Percentiles rank a stretch among this genome's conserved stretches.
Conservation (phyloP, 2,113 vertebrate species). For the Epinephelus cyanopodus region DNA sequence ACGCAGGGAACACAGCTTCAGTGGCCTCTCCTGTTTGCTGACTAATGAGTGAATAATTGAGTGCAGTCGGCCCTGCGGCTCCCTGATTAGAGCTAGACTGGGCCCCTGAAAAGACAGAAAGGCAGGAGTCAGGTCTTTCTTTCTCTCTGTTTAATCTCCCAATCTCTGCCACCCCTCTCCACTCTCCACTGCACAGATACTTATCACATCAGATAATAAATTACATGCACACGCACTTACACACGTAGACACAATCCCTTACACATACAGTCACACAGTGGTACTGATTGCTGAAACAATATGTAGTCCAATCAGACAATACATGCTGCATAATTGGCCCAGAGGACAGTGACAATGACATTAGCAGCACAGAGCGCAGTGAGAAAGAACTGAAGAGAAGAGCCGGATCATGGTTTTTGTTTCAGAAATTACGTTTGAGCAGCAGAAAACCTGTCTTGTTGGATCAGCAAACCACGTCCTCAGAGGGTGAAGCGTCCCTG, state of each 20-base stretch:
- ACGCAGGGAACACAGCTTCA: slow-evolving; percentile 47
- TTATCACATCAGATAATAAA: slow-evolving; percentile 79
- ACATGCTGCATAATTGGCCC: slow-evolving; percentile 70
- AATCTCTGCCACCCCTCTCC: slow-evolving; percentile 76
- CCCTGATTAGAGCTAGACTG: slow-evolving; percentile 74
- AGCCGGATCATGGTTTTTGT: slow-evolving; percentile 61
- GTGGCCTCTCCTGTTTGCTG: slow-evolving; percentile 71
- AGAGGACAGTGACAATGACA: slow-evolving; percentile 76
- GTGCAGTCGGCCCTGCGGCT: slow-evolving; percentile 63
- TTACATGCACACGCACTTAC: slow-evolving; percentile 53
- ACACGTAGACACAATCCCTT: slow-evolving; percentile 55
- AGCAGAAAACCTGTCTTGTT: slow-evolving; percentile 51
- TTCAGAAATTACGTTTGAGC: slow-evolving; percentile 61
- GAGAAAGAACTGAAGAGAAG: slow-evolving; percentile 37
- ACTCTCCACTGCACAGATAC: slow-evolving; percentile 76
- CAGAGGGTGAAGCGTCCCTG: slow-evolving; percentile 57
- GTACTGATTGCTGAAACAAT: slow-evolving; percentile 76
- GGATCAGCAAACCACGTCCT: slow-evolving; percentile 69
- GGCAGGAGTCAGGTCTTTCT: slow-evolving; percentile 83
- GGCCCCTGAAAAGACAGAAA: slow-evolving; percentile 80
- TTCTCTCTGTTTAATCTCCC: slow-evolving; percentile 73
- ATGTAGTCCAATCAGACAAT: slow-evolving; percentile 71
- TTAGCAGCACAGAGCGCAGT: slow-evolving; percentile 43
- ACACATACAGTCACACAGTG: slow-evolving; percentile 46
- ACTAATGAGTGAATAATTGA: slow-evolving; percentile 79